These are phyloP conservation scores for Limnephilus lunatus DNA, from an alignment of 2,888 invertebrate genomes.

Conservation along the genomic window DNA sequence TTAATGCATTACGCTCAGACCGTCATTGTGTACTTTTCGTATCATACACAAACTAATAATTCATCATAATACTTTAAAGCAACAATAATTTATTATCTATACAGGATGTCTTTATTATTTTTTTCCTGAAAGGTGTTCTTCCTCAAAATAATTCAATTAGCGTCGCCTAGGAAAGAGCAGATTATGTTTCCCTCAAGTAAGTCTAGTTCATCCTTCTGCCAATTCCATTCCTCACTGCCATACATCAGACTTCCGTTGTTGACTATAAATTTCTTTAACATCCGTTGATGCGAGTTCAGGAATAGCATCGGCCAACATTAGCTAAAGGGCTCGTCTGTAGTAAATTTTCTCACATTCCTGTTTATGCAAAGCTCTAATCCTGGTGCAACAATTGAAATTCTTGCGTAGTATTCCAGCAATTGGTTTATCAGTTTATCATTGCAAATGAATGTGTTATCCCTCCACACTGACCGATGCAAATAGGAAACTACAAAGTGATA, in stretches of 20 bases:
- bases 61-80: no score
- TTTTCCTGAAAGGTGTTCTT: no score
- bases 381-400: background rate
- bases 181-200: no score
- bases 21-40: no score
- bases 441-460: constrained; percentile 18
- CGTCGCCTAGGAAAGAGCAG: no score
- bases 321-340: background rate
- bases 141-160: no score
- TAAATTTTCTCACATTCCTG: background rate
- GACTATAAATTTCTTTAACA: background rate
- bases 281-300: background rate
- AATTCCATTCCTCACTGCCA: background rate
- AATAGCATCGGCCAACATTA: background rate
- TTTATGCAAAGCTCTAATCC: background rate
- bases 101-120: no score
- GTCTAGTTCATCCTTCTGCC: background rate
- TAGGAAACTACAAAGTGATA: background rate
- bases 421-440: constrained; percentile 20
- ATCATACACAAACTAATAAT: no score
- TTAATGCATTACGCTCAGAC: background rate
- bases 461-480: background rate
- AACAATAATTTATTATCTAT: no score
- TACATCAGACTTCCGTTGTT: background rate
- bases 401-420: constrained; percentile 25